Conservation (phyloP, 2,113 vertebrate genomes). For the Microcebus griseorufus region DNA sequence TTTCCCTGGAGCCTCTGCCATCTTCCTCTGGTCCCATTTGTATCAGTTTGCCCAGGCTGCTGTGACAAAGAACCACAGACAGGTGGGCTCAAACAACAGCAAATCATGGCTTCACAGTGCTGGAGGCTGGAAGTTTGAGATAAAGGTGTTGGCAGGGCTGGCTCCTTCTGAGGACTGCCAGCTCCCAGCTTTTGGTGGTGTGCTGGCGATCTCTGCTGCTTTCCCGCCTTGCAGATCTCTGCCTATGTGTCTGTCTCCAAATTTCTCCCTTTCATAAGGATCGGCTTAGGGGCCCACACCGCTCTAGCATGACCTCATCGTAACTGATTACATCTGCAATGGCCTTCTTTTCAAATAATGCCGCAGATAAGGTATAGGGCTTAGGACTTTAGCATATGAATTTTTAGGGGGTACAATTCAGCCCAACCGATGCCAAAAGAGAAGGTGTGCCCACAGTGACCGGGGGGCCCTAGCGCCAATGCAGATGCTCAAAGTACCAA, state of each 20-base stretch:
- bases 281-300: fast-evolving
- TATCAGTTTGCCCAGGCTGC: background rate
- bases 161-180: fast-evolving
- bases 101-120: background rate
- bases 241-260: background rate
- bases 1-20: fast-evolving
- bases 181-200: background rate
- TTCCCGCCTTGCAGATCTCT: background rate
- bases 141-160: fast-evolving
- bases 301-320: background rate
- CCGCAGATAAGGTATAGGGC: background rate
- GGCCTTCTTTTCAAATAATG: background rate
- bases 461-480: fast-evolving
- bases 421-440: background rate
- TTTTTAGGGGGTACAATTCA: background rate
- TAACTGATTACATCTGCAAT: background rate
- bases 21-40: background rate
- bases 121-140: background rate
- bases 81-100: background rate
- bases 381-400: background rate
- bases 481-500: fast-evolving
- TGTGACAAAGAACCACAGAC: no score
- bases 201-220: background rate
- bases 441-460: background rate
- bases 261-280: background rate